A percentile compares a stretch with the other conserved stretches of the same genome.
phyloP scores from a whole-genome alignment of 2,113 vertebrate genomes.

The Syrmaticus mikado region DNA sequence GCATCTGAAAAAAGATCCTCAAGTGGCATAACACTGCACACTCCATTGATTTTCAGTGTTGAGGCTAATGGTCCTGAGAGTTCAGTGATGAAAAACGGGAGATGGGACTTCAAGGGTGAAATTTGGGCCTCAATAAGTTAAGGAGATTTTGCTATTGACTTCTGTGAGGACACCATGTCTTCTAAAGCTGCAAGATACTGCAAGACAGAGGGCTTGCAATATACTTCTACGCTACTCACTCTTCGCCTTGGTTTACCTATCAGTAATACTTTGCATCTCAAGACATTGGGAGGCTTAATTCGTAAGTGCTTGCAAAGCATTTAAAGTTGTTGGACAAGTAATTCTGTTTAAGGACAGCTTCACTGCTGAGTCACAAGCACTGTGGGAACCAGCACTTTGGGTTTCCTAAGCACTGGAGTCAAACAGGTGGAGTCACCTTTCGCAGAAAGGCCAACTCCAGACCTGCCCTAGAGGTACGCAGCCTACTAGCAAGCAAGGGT shows the following conservation, averaged over 20 bases:
- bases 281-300: constrained; percentile 17
- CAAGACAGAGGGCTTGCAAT: background rate
- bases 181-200: background rate
- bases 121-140: background rate
- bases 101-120: background rate
- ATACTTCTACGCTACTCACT: background rate
- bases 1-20: background rate
- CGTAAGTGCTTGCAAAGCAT: constrained; percentile 59
- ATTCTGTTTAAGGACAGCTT: constrained; percentile 41
- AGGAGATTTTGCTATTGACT: background rate
- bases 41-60: background rate
- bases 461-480: constrained; percentile 25
- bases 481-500: background rate
- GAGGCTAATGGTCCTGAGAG: background rate
- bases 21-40: fast-evolving
- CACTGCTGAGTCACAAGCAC: constrained; percentile 57
- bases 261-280: constrained; percentile 10
- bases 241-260: background rate
- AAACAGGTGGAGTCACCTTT: constrained; percentile 57
- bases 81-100: background rate
- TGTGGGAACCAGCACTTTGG: constrained; percentile 56
- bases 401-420: constrained; percentile 49
- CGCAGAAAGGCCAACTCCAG: constrained; percentile 40
- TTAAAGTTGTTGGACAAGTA: constrained; percentile 49
- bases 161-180: background rate